Conservation (phyloP, 1,140 invertebrate genomes). For the Lamellibrachia luymesi region DNA sequence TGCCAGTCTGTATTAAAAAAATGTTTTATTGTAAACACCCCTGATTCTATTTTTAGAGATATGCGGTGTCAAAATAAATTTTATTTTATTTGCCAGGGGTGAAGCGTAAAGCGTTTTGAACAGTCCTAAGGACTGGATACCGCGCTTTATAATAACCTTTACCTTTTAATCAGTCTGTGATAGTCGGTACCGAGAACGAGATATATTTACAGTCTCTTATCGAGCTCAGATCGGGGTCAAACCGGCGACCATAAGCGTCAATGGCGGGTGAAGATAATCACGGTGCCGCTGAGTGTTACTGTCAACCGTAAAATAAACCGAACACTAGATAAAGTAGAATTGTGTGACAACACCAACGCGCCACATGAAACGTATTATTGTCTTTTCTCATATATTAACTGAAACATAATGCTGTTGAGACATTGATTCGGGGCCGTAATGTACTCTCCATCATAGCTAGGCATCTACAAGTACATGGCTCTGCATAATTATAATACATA, state of each 20-base stretch:
- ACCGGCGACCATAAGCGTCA: not conserved
- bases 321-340: not conserved
- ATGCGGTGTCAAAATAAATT: too few species aligned
- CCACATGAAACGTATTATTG: not conserved
- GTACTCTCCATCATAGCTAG: not conserved
- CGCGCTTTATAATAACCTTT: too few species aligned
- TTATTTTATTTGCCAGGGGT: not conserved
- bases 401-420: not conserved
- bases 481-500: not conserved
- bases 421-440: not conserved
- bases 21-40: not conserved
- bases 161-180: too few species aligned
- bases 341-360: not conserved
- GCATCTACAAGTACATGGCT: not conserved
- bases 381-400: not conserved
- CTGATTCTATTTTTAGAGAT: too few species aligned
- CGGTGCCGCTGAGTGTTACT: not conserved
- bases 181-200: not conserved
- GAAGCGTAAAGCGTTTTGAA: not conserved
- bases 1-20: too few species aligned
- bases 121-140: not conserved
- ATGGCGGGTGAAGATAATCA: not conserved
- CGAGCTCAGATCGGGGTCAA: not conserved
- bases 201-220: not conserved
- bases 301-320: not conserved